These are phyloP conservation scores for Ochotona curzoniae DNA, from an alignment of 2,113 vertebrate genomes.

Conservation along the genomic window DNA sequence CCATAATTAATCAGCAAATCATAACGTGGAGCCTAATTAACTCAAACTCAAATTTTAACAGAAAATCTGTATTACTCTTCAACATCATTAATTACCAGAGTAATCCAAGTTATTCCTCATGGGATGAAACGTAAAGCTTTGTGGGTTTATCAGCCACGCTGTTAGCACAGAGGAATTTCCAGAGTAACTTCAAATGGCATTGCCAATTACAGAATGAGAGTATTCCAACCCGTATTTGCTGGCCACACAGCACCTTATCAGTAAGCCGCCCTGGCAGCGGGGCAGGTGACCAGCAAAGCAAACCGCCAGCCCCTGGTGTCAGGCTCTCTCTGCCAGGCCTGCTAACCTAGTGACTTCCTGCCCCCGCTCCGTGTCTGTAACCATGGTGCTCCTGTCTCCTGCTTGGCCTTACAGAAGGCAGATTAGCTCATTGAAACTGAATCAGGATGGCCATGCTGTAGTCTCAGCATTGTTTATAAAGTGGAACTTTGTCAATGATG, in stretches of 20 bases:
- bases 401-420: not conserved
- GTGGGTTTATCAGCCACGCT: conserved; percentile 89
- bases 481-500: not conserved
- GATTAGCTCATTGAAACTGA: conserved; percentile 37
- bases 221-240: conserved; percentile 75
- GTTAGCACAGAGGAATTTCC: conserved; percentile 79
- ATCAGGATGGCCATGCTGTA: not conserved
- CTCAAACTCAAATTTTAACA: conserved; percentile 96
- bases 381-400: not conserved
- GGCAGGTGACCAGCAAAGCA: not conserved
- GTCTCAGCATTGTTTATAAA: not conserved
- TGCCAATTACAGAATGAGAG: conserved; percentile 71
- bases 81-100: conserved; percentile 96
- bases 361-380: conserved; percentile 60
- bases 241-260: conserved; percentile 56
- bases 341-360: conserved; percentile 38
- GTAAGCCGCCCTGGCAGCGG: conserved; percentile 44
- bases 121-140: conserved; percentile 92
- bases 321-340: not conserved
- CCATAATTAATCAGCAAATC: conserved; percentile 99
- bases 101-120: conserved; percentile 95
- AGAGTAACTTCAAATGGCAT: conserved; percentile 80
- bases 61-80: conserved; percentile 95
- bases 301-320: not conserved
- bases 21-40: conserved; percentile 97